Evolutionary conservation across 2,113 vertebrate species (phyloP).

Genomic region (Leuciscus idus): DNA sequence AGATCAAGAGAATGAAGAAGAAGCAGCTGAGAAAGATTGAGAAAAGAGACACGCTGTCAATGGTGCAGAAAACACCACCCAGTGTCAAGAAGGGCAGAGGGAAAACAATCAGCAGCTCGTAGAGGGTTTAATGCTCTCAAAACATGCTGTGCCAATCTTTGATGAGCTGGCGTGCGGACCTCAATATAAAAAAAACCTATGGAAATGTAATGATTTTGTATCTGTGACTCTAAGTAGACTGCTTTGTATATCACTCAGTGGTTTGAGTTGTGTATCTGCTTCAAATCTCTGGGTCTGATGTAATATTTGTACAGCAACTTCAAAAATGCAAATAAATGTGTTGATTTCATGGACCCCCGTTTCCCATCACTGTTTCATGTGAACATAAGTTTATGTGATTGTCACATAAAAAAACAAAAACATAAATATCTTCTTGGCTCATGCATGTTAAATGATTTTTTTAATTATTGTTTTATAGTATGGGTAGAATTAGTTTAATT

Average conservation of each 20-base stretch:
- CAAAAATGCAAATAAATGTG: not conserved
- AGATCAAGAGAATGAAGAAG: conserved; percentile 93
- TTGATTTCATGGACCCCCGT: too few relatives aligned
- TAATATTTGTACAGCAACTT: conserved; percentile 6
- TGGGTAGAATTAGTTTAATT: not conserved
- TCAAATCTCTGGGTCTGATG: not conserved
- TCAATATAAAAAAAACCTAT: not conserved
- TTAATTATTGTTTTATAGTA: not conserved
- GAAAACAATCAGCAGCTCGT: conserved; percentile 27
- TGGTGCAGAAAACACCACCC: conserved; percentile 77
- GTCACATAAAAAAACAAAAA: not conserved
- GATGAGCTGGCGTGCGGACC: not conserved
- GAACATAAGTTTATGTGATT: not conserved
- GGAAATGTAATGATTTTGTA: not conserved
- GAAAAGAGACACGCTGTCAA: conserved; percentile 87
- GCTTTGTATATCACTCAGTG: not conserved
- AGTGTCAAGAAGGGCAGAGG: conserved; percentile 56
- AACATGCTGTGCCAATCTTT: too few relatives aligned
- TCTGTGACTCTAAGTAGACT: not conserved
- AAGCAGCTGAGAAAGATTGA: conserved; percentile 86
- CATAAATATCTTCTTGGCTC: not conserved
- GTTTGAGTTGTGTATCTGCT: not conserved
- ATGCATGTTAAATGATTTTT: not conserved
- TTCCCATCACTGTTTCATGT: not conserved
- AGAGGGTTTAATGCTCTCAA: not conserved